These are phyloP conservation scores for Urocitellus parryii DNA, from an alignment of 2,113 vertebrate species.

Conservation along the genomic window DNA sequence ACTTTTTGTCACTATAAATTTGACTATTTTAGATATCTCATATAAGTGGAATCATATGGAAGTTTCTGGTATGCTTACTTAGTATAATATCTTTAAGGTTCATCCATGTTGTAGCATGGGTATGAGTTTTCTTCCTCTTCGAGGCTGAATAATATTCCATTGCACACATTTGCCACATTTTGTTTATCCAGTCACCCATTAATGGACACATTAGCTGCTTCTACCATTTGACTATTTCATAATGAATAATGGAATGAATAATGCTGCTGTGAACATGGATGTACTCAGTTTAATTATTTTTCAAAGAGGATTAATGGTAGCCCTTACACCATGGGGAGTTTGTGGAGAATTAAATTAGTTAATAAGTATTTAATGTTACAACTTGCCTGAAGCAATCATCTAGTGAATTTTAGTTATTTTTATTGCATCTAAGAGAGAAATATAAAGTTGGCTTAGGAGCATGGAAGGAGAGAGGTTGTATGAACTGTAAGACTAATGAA, in stretches of 20 bases:
- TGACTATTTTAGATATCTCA: not conserved
- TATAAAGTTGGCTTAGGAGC: not conserved
- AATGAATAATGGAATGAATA: not conserved
- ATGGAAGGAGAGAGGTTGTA: not conserved
- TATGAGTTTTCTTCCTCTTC: not conserved
- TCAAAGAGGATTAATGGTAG: not conserved
- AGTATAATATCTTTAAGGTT: not conserved
- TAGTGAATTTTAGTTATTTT: conserved; percentile 34
- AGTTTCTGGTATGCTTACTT: not conserved
- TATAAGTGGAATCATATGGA: not conserved
- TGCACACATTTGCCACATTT: not conserved
- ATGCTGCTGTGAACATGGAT: not conserved
- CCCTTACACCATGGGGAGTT: not conserved
- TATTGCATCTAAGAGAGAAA: not conserved
- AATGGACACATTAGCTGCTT: not conserved
- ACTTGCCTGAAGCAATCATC: not conserved
- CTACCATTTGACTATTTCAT: not conserved
- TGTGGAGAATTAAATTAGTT: not conserved
- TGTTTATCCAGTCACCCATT: not conserved
- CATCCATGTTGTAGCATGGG: not conserved
- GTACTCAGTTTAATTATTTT: not conserved
- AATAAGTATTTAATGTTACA: not conserved
- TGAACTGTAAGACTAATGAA: not conserved
- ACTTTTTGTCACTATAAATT: not conserved
- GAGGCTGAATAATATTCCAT: not conserved